Conservation (phyloP, 2,113 vertebrate genomes). For the Otolemur garnettii region DNA sequence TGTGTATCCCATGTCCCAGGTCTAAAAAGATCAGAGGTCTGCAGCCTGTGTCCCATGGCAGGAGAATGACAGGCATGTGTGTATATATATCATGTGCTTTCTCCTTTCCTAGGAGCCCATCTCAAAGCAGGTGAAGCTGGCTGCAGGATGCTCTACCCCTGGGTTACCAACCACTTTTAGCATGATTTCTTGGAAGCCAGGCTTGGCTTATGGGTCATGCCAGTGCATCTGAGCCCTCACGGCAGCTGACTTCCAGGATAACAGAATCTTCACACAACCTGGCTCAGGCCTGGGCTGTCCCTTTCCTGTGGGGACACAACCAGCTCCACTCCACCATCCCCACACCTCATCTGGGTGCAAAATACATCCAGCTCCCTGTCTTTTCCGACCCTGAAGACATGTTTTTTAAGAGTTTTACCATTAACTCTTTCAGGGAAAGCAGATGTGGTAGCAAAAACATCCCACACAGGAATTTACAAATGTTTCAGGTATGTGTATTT, state of each 20-base stretch:
- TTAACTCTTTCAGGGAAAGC: neutral
- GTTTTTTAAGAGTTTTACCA: neutral
- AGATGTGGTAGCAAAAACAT: neutral
- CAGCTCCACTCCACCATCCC: neutral
- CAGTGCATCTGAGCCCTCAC: neutral
- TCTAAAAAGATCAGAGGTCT: neutral
- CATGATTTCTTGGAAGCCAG: conserved; percentile 49
- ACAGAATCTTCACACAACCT: neutral
- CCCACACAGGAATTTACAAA: neutral
- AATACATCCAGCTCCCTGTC: neutral
- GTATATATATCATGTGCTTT: neutral
- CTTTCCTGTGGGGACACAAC: neutral
- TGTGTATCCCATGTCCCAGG: too few relatives aligned
- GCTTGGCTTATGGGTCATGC: neutral
- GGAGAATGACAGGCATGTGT: neutral
- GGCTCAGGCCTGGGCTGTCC: neutral
- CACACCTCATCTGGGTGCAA: neutral
- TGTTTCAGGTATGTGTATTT: neutral
- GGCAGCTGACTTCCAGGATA: neutral
- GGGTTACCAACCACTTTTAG: neutral
- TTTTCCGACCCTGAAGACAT: neutral
- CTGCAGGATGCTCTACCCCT: neutral
- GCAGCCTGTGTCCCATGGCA: neutral
- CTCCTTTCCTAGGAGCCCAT: neutral
- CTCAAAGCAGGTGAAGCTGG: too few relatives aligned